Evolutionary conservation across 2,113 vertebrate genomes (phyloP).

Genomic region (Meles meles): DNA sequence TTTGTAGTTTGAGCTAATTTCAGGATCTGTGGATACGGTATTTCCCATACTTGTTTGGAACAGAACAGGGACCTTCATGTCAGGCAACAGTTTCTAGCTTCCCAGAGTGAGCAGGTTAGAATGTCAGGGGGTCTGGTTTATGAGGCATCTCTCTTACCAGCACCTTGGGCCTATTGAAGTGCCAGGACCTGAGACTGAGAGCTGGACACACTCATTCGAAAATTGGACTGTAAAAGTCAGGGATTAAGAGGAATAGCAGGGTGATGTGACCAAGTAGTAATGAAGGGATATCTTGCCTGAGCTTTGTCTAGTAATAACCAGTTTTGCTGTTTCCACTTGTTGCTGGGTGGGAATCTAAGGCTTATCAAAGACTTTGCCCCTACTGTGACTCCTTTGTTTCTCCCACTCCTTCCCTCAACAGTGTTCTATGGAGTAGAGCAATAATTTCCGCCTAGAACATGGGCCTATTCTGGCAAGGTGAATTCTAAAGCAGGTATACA

Average conservation of each 20-base stretch:
- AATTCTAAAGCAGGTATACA: background rate
- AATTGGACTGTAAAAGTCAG: background rate
- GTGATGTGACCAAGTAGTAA: background rate
- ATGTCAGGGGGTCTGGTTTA: background rate
- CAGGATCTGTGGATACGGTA: background rate
- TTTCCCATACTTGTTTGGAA: background rate
- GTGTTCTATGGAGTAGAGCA: background rate
- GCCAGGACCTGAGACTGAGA: background rate
- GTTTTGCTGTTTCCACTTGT: background rate
- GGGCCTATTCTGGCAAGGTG: background rate
- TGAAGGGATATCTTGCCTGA: background rate
- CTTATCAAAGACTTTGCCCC: background rate
- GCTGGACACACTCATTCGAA: background rate
- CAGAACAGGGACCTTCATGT: background rate
- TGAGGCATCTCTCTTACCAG: background rate
- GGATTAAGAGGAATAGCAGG: background rate
- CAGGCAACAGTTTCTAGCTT: background rate
- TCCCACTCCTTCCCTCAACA: background rate
- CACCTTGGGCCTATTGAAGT: background rate
- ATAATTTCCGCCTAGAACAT: background rate
- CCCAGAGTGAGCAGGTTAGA: background rate
- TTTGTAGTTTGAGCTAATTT: conserved; percentile 26
- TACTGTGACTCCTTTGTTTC: background rate
- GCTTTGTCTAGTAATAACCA: background rate
- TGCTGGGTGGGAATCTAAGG: background rate